Base-by-base conservation (phyloP, 2,888 invertebrate genomes). In the Tachina lurida region DNA sequence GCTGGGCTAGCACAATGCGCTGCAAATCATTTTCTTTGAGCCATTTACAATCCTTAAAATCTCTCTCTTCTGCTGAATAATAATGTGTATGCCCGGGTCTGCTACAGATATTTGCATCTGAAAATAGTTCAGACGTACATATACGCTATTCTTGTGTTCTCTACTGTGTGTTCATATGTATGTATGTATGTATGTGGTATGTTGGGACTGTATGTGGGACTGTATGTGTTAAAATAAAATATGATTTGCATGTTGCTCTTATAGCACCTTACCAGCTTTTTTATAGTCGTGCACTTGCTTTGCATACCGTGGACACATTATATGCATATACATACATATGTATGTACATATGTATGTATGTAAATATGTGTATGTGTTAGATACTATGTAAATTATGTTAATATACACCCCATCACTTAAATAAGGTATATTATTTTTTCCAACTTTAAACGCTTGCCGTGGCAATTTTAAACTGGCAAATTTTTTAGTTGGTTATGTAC, bases 211-310 rank as follows among this genome's bases (percentile, higher is more conserved):
- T 31, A 15, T 22, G 45, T 65, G 31, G 31, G 31, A 31, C 15
- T 58, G 43, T 31, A 15, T 22, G 45, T 65, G 10, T 47, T 10
- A 56, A 47, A 31, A 41, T 13, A 19, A 31, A 52, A n/a, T 45
- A 41, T 52, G 76, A 73, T 68, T 73, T 84, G 73, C 77, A 84
- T 81, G 43, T 41, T 74, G 68, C 58, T 74, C 63, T 74, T 68
- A 70, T 68, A 81, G 73, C 84, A 84, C 80, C 65, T 79, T 68
- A 65, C 47, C 43, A 45, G 56, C 49, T 68, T 19, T 7, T 52
- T 68, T 47, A n/a, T 49, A 31, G 9, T 73, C 15, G 8, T 76
- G 49, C 67, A 60, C 39, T 77, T 68, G 58, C 22, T 65, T 54
- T 15, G 22, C 17, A 31, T 73, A 49, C 49, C 41, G 22, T 15